These are phyloP conservation scores for Cydia splendana DNA, from an alignment of 1,140 invertebrate genomes.

Conservation along the genomic window DNA sequence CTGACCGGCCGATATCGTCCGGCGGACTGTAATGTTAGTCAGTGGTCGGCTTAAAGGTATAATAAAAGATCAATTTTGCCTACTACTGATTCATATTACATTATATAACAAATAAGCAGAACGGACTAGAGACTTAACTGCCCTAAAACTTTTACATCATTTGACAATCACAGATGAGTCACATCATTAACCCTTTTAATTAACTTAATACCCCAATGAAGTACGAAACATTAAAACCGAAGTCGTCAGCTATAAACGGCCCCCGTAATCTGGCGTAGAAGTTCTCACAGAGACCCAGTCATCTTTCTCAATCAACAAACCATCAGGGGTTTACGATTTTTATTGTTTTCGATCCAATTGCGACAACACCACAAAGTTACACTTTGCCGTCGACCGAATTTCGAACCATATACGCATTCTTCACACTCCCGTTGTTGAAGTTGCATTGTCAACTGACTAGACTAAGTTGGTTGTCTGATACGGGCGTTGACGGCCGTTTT, in stretches of 20 bases:
- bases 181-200: not conserved
- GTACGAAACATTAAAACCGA: slow-evolving; percentile 7
- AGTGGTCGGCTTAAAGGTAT: no score
- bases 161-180: not conserved
- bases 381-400: not conserved
- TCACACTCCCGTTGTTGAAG: not conserved
- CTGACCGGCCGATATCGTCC: no score
- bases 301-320: slow-evolving; percentile 76
- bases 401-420: not conserved
- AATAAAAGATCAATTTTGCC: no score
- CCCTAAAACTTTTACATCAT: no score
- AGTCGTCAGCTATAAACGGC: slow-evolving; percentile 55
- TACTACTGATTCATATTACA: no score
- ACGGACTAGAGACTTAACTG: no score
- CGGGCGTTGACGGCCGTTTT: slow-evolving; percentile 42
- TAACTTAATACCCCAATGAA: not conserved
- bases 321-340: slow-evolving; percentile 69
- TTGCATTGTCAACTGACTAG: not conserved
- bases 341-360: slow-evolving; percentile 75
- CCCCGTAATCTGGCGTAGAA: slow-evolving; percentile 54
- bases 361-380: slow-evolving; percentile 39
- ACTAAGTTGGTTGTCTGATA: not conserved
- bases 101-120: no score
- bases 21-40: no score
- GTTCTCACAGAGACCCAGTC: slow-evolving; percentile 67